phyloP scores from a whole-genome alignment of 2,797 vertebrate genomes.

The Molothrus aeneus region DNA sequence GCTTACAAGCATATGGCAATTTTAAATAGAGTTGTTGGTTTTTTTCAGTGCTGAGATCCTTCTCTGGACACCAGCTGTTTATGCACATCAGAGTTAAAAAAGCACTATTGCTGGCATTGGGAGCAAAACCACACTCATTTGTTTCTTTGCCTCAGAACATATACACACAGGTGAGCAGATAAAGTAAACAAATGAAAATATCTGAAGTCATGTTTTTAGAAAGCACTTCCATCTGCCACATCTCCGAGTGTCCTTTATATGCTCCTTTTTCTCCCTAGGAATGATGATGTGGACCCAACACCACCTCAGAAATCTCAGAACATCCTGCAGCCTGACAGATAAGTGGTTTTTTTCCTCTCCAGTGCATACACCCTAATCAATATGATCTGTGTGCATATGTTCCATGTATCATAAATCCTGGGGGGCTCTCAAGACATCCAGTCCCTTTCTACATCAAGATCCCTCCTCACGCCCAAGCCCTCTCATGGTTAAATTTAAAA shows the following conservation, averaged over 20 bases:
- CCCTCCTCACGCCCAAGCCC: background rate
- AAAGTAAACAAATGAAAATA: background rate
- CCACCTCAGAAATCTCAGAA: background rate
- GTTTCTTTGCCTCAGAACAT: background rate
- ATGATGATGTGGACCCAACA: background rate
- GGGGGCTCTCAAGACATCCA: background rate
- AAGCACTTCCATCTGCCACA: background rate
- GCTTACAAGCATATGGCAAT: background rate
- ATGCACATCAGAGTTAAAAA: background rate
- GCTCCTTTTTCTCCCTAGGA: background rate
- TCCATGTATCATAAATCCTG: background rate
- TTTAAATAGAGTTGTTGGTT: background rate
- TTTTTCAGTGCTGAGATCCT: background rate
- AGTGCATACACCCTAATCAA: background rate
- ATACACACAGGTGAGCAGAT: background rate
- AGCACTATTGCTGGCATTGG: background rate
- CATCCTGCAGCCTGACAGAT: background rate
- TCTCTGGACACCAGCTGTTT: conserved; percentile 34
- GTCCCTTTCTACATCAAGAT: background rate
- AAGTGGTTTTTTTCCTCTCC: background rate
- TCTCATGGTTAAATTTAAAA: background rate
- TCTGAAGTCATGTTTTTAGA: background rate
- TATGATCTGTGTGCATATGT: background rate
- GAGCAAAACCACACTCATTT: background rate
- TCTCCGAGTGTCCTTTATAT: background rate